Conservation (phyloP, 2,888 invertebrate species). For the Bombylius major region DNA sequence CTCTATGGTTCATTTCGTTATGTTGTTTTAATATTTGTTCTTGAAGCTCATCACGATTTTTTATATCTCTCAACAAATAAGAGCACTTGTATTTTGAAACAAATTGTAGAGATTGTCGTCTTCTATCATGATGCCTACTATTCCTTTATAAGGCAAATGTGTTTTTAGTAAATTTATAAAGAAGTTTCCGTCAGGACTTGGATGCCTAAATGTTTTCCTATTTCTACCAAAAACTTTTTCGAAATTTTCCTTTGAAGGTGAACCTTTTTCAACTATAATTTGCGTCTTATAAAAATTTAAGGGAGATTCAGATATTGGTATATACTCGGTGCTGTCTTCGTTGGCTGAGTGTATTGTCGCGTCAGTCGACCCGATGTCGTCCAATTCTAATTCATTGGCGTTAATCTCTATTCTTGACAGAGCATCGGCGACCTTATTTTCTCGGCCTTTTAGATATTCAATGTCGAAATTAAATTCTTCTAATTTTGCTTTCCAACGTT, state of each 20-base stretch:
- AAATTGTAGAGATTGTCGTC: too few species aligned
- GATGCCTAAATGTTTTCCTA: too few species aligned
- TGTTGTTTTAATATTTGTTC: background rate
- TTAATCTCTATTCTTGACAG: slow-evolving; percentile 3
- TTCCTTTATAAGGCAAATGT: too few species aligned
- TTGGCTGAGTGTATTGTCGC: too few species aligned
- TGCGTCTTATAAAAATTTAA: background rate
- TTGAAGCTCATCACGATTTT: background rate
- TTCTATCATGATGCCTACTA: too few species aligned
- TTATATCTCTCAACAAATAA: background rate
- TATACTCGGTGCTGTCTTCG: too few species aligned
- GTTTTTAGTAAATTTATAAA: too few species aligned
- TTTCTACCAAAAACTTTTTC: too few species aligned
- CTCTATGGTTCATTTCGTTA: slow-evolving; percentile 5
- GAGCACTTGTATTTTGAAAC: background rate
- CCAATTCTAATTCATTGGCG: background rate
- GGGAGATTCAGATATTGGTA: background rate
- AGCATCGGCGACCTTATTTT: slow-evolving; percentile 10
- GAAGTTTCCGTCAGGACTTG: too few species aligned
- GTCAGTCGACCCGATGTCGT: background rate
- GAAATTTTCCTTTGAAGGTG: too few species aligned
- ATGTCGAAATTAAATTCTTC: slow-evolving; percentile 17
- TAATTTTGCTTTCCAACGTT: slow-evolving; percentile 18
- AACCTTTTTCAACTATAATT: background rate
- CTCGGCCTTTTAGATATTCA: slow-evolving; percentile 12